A percentile compares a stretch with the other conserved stretches of the same genome.
These are phyloP conservation scores for Eugnorisma glareosa DNA, from an alignment of 2,888 invertebrate genomes.

Conservation along the genomic window DNA sequence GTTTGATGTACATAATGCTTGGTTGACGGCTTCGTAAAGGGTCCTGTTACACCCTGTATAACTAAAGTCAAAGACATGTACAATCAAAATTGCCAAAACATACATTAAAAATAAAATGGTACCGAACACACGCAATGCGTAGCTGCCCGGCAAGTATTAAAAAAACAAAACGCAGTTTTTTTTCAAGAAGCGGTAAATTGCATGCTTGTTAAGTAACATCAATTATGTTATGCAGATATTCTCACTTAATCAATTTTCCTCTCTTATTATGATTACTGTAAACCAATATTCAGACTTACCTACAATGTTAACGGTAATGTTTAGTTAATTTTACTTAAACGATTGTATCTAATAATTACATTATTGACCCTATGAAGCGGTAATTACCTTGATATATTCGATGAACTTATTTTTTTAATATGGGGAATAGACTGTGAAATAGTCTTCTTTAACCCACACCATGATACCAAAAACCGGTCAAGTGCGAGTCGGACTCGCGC, in stretches of 20 bases:
- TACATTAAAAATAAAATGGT: slow-evolving; percentile 12
- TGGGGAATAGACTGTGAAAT: neutral
- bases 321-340: neutral
- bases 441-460: neutral
- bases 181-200: slow-evolving; percentile 39
- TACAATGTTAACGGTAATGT: neutral
- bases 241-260: slow-evolving; percentile 45
- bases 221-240: slow-evolving; percentile 45
- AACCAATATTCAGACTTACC: slow-evolving; percentile 15
- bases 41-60: no score
- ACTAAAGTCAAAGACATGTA: no score
- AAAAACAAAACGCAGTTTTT: slow-evolving; percentile 11
- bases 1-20: no score
- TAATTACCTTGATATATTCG: neutral
- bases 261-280: slow-evolving; percentile 40
- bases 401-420: neutral
- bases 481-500: no score
- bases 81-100: neutral
- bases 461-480: neutral
- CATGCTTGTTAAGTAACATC: slow-evolving; percentile 37
- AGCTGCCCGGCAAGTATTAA: neutral
- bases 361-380: neutral
- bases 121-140: neutral
- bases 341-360: neutral
- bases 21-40: no score